Evolutionary conservation across 2,113 vertebrate genomes (phyloP).

Genomic region (Menura novaehollandiae): DNA sequence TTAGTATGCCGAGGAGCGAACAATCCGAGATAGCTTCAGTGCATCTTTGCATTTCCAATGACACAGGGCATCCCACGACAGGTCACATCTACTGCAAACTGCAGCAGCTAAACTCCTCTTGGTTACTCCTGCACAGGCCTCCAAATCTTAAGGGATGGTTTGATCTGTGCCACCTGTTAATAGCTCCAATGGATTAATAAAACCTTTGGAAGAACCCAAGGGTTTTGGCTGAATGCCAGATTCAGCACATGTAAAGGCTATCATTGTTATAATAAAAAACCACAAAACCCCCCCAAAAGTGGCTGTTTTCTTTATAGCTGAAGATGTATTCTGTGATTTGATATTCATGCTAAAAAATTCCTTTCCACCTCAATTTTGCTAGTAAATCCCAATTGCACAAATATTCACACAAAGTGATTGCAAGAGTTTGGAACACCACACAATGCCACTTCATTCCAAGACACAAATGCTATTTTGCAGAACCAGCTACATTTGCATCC

Average conservation of each 20-base stretch:
- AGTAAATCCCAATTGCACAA: neutral
- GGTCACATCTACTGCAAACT: neutral
- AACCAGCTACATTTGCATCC: neutral
- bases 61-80: neutral
- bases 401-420: neutral
- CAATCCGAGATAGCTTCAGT: neutral
- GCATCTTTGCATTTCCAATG: slow-evolving; percentile 21
- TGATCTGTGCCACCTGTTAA: neutral
- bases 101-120: neutral
- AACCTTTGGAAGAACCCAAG: neutral
- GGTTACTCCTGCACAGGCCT: neutral
- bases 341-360: neutral
- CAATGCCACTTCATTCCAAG: neutral
- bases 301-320: neutral
- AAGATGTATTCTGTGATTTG: neutral
- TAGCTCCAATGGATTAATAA: neutral
- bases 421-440: neutral
- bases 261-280: neutral
- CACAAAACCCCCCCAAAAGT: neutral
- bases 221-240: neutral
- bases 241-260: neutral
- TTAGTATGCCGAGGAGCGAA: neutral
- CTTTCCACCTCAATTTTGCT: neutral
- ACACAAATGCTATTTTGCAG: neutral
- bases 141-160: neutral